Conservation (phyloP, 2,113 vertebrate species). For the Hydrochoerus hydrochaeris region DNA sequence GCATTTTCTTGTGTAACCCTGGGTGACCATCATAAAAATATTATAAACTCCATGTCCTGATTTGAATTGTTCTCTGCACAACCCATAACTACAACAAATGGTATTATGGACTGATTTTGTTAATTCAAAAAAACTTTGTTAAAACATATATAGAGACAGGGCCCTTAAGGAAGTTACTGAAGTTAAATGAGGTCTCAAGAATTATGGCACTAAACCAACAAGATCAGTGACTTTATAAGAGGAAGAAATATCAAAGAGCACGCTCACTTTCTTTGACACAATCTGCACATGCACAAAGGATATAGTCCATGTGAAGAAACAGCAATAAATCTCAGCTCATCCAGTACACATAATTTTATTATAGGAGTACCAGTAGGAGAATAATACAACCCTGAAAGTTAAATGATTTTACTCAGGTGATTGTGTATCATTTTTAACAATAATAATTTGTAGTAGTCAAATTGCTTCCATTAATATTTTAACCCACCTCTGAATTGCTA, state of each 20-base stretch:
- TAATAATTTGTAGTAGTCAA: constrained; percentile 25
- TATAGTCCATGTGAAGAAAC: background rate
- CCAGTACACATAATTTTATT: background rate
- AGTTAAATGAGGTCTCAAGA: background rate
- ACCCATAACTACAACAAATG: too few relatives aligned
- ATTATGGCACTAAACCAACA: background rate
- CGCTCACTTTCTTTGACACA: background rate
- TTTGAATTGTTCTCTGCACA: too few relatives aligned
- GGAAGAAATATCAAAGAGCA: background rate
- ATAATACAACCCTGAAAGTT: background rate
- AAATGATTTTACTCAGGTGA: background rate
- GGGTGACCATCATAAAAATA: too few relatives aligned
- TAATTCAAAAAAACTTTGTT: background rate
- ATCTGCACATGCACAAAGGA: background rate
- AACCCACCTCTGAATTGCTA: background rate
- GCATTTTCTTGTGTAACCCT: too few relatives aligned
- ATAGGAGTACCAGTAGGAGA: background rate
- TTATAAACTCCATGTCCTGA: too few relatives aligned
- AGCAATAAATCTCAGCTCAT: background rate
- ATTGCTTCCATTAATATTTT: background rate
- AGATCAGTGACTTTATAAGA: background rate
- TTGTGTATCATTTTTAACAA: background rate
- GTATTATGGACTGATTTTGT: background rate
- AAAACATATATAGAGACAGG: background rate
- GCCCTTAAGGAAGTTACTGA: background rate